These are phyloP conservation scores for Apodemia hepburni DNA, from an alignment of 2,888 invertebrate species.

Conservation along the genomic window DNA sequence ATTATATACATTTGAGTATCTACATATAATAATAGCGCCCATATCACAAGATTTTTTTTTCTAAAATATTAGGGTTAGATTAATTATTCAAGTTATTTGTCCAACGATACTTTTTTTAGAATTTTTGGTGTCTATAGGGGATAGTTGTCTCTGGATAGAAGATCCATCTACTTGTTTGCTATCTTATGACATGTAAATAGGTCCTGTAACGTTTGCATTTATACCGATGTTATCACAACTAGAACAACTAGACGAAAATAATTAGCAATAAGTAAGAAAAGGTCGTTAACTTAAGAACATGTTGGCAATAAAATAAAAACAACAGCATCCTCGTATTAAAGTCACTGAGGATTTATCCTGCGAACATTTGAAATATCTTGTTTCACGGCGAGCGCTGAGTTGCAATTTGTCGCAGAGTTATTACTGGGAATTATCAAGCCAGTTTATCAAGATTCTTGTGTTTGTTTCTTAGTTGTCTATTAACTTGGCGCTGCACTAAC, in stretches of 20 bases:
- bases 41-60: no score
- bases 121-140: no score
- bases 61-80: no score
- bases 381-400: conserved; percentile 21
- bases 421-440: conserved; percentile 41
- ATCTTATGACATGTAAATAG: no score
- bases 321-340: not conserved
- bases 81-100: no score
- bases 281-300: not conserved
- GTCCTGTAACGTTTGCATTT: no score
- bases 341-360: not conserved
- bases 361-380: conserved; percentile 25
- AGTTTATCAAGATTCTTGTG: conserved; percentile 35
- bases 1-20: no score
- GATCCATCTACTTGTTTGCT: no score
- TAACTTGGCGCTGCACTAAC: not conserved
- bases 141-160: no score
- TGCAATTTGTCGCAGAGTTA: conserved; percentile 41
- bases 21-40: no score
- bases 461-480: conserved; percentile 5
- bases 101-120: no score
- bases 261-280: not conserved
- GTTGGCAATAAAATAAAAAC: conserved; percentile 3
- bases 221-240: no score
- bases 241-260: not conserved